Base-by-base conservation (phyloP, 2,797 vertebrate genomes). In the Setipinna tenuifilis region DNA sequence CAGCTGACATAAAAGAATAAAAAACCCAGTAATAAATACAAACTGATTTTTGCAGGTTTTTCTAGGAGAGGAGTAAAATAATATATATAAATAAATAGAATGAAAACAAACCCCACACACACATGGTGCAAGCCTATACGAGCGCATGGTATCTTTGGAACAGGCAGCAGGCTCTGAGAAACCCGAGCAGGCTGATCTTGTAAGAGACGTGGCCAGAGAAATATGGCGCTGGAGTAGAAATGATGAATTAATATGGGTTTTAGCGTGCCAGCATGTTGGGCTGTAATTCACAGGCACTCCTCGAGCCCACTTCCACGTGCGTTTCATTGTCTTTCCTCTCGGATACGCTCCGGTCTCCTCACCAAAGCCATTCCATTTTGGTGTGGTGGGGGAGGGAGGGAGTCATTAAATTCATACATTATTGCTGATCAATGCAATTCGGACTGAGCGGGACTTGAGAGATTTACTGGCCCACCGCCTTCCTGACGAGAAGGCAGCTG, bases 401-500 rank as follows among this genome's bases (percentile, higher is more conserved):
- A 44, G 31, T 78, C 71, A 44, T 78, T 78, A 44, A 44, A 78
- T 78, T 78, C 71, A 44, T 78, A 78, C 71, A 78, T 78, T 78
- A 78, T 78, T 78, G 71, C 71, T 78, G 71, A 78, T 78, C 71
- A 78, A 25, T 78, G 71, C 71, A 44, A 9, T 78, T 78, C 5
- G 35, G 35, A 21, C 44, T 78, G 71, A 9, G 21, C 71, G 41
- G 35, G 71, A 44, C 28, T 75, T 44, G 17, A 88, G 88, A 91
- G 88, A 92, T 88, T 88, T 85, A 90, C 87, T 87, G 87, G 85
- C 83, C 83, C 85, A 68, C 82, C 86, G 82, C 87, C 82, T 80
- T 82, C 83, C 83, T 89, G 92, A 91, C 92, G 89, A 91, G 87
- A 58, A 88, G 91, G 86, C 86, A 87, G 93, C 90, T 21, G n/a